A percentile compares a stretch with the other conserved stretches of the same genome.
Conservation (phyloP, 2,797 vertebrate genomes). For the Adelosebastes latens region DNA sequence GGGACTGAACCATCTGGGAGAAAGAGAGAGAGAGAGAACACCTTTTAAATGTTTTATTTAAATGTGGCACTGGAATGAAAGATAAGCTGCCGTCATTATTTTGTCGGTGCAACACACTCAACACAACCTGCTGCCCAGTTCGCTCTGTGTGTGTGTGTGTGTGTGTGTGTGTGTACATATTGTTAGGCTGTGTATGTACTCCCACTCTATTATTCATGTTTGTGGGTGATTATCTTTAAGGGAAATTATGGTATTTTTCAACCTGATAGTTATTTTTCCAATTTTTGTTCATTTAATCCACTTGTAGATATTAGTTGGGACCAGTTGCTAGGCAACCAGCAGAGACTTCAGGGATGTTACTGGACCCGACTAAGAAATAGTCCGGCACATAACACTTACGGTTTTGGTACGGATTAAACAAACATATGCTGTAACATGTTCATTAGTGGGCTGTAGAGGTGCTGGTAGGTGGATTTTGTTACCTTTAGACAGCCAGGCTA, state of each 20-base stretch:
- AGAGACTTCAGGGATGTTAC: background rate
- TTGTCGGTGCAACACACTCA: background rate
- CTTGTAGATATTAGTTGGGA: background rate
- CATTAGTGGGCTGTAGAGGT: background rate
- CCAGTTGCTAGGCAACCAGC: background rate
- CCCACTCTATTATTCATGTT: background rate
- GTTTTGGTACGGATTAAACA: too few relatives aligned
- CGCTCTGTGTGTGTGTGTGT: background rate
- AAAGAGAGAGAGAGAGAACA: background rate
- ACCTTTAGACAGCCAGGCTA: background rate
- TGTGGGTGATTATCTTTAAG: background rate
- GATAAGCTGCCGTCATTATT: conserved; percentile 48
- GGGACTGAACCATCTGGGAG: conserved; percentile 22
- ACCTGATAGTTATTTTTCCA: background rate
- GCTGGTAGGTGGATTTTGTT: background rate
- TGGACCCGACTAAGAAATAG: background rate
- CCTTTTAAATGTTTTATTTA: conserved; percentile 44
- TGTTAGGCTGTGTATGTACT: background rate
- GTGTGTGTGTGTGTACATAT: background rate
- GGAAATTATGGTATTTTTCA: background rate
- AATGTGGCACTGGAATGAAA: conserved; percentile 50
- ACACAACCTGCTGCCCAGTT: background rate
- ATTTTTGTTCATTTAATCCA: background rate
- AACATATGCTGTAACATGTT: background rate
- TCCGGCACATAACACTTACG: background rate